Percentiles rank a stretch among this genome's conserved stretches.
phyloP scores from a whole-genome alignment of 2,797 vertebrate species.

The Rhynchonycteris naso region DNA sequence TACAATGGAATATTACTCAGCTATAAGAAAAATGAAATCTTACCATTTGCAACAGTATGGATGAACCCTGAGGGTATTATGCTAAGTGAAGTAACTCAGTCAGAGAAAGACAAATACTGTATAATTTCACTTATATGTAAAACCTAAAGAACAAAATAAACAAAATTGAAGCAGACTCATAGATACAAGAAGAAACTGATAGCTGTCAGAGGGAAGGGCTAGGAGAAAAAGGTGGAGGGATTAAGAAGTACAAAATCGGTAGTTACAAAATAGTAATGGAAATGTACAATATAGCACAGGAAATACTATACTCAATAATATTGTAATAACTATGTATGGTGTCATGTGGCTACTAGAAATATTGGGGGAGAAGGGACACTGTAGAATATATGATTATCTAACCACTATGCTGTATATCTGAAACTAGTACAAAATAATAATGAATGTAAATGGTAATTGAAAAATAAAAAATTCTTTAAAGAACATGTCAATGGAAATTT shows the following conservation, averaged over 20 bases:
- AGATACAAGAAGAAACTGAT: too few species aligned
- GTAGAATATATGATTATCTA: neutral
- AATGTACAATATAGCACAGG: too few species aligned
- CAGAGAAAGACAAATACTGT: neutral
- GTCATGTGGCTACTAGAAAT: neutral
- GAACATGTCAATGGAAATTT: neutral
- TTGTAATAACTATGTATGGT: neutral
- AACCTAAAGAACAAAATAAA: neutral
- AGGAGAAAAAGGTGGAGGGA: neutral
- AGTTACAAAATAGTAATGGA: too few species aligned
- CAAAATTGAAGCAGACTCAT: neutral
- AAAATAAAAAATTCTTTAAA: neutral
- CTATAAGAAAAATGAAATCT: neutral
- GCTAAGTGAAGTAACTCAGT: neutral
- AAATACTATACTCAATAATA: neutral
- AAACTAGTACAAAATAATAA: neutral
- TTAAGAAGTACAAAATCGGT: neutral
- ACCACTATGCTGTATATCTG: neutral
- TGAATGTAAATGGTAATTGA: neutral
- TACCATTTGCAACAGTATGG: neutral
- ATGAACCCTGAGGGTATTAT: neutral
- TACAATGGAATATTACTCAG: neutral
- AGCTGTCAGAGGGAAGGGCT: too few species aligned
- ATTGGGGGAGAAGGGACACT: neutral
- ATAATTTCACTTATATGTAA: neutral